These are phyloP conservation scores for Hoplodrina blanda DNA, from an alignment of 2,888 invertebrate species.

Conservation along the genomic window DNA sequence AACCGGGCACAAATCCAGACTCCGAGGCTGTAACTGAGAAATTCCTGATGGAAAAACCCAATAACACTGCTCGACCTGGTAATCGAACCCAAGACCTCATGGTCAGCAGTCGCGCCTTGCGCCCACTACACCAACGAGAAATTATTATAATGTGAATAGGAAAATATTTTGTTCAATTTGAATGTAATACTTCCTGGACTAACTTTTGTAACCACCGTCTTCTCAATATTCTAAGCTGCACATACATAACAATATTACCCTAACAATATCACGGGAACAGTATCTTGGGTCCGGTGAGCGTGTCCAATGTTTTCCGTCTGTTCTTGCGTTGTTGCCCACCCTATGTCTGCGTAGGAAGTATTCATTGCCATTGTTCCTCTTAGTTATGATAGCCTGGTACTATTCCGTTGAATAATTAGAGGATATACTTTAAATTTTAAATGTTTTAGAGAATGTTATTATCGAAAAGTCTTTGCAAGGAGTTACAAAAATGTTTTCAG, in stretches of 20 bases:
- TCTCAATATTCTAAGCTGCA: constrained; percentile 10
- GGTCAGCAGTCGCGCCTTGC: too few species aligned
- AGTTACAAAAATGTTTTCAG: background rate
- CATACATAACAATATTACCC: constrained; percentile 40
- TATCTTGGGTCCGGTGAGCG: constrained; percentile 71
- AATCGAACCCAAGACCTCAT: too few species aligned
- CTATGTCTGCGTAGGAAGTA: constrained; percentile 78
- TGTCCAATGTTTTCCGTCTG: constrained; percentile 87
- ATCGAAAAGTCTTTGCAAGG: constrained; percentile 2
- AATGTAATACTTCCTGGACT: too few species aligned
- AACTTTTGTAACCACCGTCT: background rate
- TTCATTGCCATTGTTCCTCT: constrained; percentile 68
- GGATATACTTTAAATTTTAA: constrained; percentile 47
- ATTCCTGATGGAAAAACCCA: too few species aligned
- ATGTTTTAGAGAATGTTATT: constrained; percentile 14
- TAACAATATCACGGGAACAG: constrained; percentile 50
- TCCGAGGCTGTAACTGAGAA: too few species aligned
- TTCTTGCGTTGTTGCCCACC: constrained; percentile 74
- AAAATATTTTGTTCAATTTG: too few species aligned
- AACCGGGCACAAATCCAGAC: too few species aligned
- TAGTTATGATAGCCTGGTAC: constrained; percentile 56
- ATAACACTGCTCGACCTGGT: too few species aligned
- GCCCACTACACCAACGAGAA: too few species aligned
- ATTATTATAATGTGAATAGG: too few species aligned
- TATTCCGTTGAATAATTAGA: constrained; percentile 51